phyloP scores from a whole-genome alignment of 2,797 vertebrate genomes.

The Lacerta agilis region DNA sequence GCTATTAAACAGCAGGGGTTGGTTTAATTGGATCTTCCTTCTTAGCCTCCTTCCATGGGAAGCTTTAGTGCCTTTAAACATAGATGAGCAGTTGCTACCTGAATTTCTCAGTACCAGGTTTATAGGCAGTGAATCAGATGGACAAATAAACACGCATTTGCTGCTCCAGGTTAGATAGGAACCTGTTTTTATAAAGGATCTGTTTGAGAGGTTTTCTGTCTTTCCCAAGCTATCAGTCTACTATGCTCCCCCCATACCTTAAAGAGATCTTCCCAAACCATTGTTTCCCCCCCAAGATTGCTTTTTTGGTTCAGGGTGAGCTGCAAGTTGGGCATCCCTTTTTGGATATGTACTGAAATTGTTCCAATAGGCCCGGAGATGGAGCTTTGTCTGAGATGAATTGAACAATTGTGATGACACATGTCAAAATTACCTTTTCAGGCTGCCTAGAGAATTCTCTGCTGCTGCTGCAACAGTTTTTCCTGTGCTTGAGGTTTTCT shows the following conservation, averaged over 20 bases:
- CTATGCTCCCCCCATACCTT: neutral
- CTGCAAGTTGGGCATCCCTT: neutral
- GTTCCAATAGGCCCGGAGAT: neutral
- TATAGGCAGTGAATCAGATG: neutral
- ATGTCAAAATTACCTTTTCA: neutral
- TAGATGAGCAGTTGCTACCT: constrained; percentile 4
- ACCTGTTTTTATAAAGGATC: neutral
- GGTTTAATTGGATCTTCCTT: constrained; percentile 50
- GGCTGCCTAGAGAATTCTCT: neutral
- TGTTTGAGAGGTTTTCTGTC: neutral
- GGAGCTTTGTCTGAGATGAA: neutral
- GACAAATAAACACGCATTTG: neutral
- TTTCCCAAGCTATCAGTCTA: neutral
- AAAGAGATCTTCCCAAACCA: neutral
- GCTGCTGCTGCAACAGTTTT: neutral
- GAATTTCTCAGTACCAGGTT: neutral
- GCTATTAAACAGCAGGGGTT: constrained; percentile 43
- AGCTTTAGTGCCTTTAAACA: constrained; percentile 12
- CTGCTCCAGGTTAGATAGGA: neutral
- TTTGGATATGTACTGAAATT: neutral
- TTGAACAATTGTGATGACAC: neutral
- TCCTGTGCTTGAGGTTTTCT: neutral
- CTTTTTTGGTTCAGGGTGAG: neutral
- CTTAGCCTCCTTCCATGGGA: constrained; percentile 8
- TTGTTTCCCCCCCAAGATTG: neutral